A percentile compares a stretch with the other conserved stretches of the same genome.
phyloP scores from a whole-genome alignment of 92 coral and sea anemone species.

The Siderastrea siderea region DNA sequence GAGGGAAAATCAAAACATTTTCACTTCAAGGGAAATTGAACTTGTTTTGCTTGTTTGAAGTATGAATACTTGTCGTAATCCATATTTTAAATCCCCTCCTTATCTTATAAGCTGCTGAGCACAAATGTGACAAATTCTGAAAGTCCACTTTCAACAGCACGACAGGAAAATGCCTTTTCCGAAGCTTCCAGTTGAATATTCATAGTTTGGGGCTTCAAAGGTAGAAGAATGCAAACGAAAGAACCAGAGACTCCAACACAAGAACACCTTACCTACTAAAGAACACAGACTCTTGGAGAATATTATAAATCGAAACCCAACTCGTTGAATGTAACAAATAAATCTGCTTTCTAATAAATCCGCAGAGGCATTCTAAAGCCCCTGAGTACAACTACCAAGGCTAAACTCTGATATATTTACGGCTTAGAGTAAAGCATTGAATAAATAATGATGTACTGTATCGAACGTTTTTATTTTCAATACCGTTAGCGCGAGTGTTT shows the following conservation, averaged over 20 bases:
- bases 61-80: background rate
- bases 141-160: too few relatives aligned
- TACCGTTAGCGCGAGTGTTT: too few relatives aligned
- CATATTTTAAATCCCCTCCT: background rate
- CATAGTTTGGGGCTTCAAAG: too few relatives aligned
- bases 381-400: background rate
- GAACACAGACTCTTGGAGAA: too few relatives aligned
- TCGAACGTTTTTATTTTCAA: background rate
- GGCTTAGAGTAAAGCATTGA: background rate
- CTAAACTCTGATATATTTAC: background rate
- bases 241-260: too few relatives aligned
- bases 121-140: background rate
- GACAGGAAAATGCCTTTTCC: too few relatives aligned
- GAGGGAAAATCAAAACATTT: background rate
- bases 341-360: background rate
- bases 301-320: too few relatives aligned
- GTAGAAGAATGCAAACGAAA: too few relatives aligned
- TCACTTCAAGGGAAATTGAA: background rate
- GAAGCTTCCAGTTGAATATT: too few relatives aligned
- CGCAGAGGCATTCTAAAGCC: background rate
- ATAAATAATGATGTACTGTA: background rate
- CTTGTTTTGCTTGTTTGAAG: background rate
- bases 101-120: background rate
- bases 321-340: background rate
- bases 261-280: too few relatives aligned